Base-by-base conservation (phyloP, 2,888 invertebrate genomes). In the Fragum whitleyi region DNA sequence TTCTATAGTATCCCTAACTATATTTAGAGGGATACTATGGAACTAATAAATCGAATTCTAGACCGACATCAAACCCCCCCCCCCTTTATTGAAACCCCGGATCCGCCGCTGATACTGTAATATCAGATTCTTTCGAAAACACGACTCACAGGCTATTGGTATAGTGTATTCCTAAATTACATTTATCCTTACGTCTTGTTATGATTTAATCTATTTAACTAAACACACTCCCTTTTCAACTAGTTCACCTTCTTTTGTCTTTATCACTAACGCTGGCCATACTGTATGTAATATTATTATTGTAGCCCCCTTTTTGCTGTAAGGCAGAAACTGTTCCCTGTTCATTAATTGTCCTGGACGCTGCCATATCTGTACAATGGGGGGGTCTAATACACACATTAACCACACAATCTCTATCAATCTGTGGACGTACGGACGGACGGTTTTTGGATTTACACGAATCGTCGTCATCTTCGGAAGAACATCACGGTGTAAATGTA, bases 281-380 rank as follows among this genome's bases (percentile, higher is more conserved):
- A 85, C 81, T 14, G 81, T 81, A 53, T 85, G 85, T 51, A 85
- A 74, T 9, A 85, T 69, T 36, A 85, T 77, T 6, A 85, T 69
- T 0, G 85, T 85, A 6, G 85, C 81, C 16, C 81, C 81, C 59
- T 79, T 81, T 72, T 81, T 81, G 11, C 65, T 68, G n/a, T 85
- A 81, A 0, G 69, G 11, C 42, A 61, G 51, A 79, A 85, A 85
- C 73, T 65, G 69, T 47, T 85, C 85, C 72, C 85, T 79, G 42
- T 77, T 85, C 85, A 85, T 81, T 16, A 85, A 47, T 51, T 85
- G 85, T 26, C 85, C 85, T n/a, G 71, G 62, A 16, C 85, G 69
- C 29, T 77, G 79, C 81, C 81, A 85, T 11, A 85, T 62, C 26
- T 85, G 85, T 14, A 59, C 53, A 29, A 85, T 36, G 5, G 79